Evolutionary conservation across 2,113 vertebrate species (phyloP).

Genomic region (Pungitius pungitius): DNA sequence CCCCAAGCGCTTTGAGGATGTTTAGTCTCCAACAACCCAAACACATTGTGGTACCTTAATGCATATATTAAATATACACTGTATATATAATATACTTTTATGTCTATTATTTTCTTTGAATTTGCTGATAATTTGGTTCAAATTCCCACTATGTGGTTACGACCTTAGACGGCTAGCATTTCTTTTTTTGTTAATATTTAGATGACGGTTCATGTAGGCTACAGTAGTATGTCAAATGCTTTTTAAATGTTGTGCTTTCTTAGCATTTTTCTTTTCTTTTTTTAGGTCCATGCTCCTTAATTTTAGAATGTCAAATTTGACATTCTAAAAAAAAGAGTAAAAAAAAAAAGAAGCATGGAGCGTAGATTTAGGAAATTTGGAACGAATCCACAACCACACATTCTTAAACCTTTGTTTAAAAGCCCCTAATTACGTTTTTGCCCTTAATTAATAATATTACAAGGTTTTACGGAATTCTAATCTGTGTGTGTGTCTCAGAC

Average conservation of each 20-base stretch:
- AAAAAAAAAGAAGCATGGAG: too few relatives aligned
- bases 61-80: neutral
- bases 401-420: neutral
- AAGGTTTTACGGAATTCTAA: too few relatives aligned
- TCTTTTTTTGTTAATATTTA: neutral
- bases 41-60: neutral
- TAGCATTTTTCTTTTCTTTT: neutral
- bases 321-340: too few relatives aligned
- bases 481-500: slow-evolving; percentile 76
- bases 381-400: too few relatives aligned
- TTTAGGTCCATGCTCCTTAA: too few relatives aligned
- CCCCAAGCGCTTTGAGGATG: neutral
- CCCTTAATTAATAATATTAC: neutral
- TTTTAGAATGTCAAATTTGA: too few relatives aligned
- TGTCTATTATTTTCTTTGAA: too few relatives aligned
- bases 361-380: too few relatives aligned
- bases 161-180: too few relatives aligned
- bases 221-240: neutral
- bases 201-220: neutral
- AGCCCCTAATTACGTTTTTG: neutral
- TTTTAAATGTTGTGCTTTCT: neutral
- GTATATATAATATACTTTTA: neutral
- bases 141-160: too few relatives aligned
- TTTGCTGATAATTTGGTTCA: too few relatives aligned
- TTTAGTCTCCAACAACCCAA: neutral